phyloP scores from a whole-genome alignment of 2,113 vertebrate species.

The Pardalotus punctatus region DNA sequence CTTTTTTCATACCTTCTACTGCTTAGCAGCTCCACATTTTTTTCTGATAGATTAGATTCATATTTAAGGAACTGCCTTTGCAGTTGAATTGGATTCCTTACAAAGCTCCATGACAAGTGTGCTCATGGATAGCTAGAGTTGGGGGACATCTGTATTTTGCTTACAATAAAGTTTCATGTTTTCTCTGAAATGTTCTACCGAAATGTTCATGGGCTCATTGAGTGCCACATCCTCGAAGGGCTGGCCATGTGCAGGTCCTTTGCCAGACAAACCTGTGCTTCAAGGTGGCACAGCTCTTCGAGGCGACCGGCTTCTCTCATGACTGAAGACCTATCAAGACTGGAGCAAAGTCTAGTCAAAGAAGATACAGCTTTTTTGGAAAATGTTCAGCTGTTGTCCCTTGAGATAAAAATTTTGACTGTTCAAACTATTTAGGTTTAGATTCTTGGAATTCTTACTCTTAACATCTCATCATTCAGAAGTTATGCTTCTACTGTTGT shows the following conservation, averaged over 20 bases:
- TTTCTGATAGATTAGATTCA: not conserved
- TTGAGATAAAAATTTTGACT: not conserved
- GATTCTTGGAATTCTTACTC: not conserved
- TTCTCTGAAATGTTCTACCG: too few species aligned
- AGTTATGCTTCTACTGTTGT: not conserved
- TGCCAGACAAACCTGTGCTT: rapidly evolving
- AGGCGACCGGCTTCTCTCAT: not conserved
- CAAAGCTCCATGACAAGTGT: not conserved
- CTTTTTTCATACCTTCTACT: not conserved
- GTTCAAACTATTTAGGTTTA: not conserved
- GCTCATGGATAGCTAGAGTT: not conserved
- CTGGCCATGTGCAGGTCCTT: not conserved
- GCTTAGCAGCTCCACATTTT: not conserved
- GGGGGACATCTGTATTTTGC: not conserved
- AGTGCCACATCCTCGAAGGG: not conserved
- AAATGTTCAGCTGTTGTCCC: not conserved
- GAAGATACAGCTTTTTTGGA: not conserved
- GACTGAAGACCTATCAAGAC: not conserved
- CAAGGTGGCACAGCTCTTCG: not conserved
- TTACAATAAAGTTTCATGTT: not conserved
- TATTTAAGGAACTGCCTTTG: not conserved
- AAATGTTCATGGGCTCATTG: not conserved
- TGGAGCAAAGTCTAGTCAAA: not conserved
- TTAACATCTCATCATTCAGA: not conserved
- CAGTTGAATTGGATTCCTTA: not conserved